phyloP scores from a whole-genome alignment of 2,888 invertebrate species.

The Copidosoma aretas region DNA sequence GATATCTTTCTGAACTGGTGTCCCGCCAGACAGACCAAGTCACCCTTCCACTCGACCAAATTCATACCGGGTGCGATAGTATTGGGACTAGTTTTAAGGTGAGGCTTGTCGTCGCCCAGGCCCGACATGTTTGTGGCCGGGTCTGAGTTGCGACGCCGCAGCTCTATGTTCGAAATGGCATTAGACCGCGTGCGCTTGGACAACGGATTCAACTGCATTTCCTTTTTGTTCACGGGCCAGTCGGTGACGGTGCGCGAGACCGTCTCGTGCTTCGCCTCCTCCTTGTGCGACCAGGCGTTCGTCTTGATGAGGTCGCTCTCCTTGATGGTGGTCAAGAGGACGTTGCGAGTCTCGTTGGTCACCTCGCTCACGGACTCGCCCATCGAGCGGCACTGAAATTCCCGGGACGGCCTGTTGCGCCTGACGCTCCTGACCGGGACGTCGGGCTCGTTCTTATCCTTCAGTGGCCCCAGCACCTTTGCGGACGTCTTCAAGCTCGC shows the following conservation, averaged over 20 bases:
- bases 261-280: conserved; percentile 26
- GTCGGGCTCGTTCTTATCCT: conserved; percentile 57
- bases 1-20: conserved; percentile 80
- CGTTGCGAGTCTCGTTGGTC: conserved; percentile 51
- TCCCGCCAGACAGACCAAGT: conserved; percentile 75
- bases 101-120: conserved; percentile 62
- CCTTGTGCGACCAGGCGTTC: conserved; percentile 33
- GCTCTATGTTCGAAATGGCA: conserved; percentile 62
- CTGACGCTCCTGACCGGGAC: conserved; percentile 58
- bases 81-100: conserved; percentile 63
- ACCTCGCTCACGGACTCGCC: conserved; percentile 57
- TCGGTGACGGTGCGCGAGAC: conserved; percentile 54
- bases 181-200: conserved; percentile 57
- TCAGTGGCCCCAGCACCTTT: conserved; percentile 25
- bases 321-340: conserved; percentile 59
- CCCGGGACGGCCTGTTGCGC: conserved; percentile 58
- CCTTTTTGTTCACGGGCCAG: conserved; percentile 58
- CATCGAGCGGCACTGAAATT: conserved; percentile 60
- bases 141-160: conserved; percentile 77
- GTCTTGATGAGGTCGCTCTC: conserved; percentile 52
- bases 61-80: conserved; percentile 65
- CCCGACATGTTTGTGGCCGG: conserved; percentile 68
- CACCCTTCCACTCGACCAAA: conserved; percentile 68
- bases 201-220: conserved; percentile 41
- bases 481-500: not conserved